Conservation (phyloP, 2,113 vertebrate genomes). For the Thamnophis sirtalis region DNA sequence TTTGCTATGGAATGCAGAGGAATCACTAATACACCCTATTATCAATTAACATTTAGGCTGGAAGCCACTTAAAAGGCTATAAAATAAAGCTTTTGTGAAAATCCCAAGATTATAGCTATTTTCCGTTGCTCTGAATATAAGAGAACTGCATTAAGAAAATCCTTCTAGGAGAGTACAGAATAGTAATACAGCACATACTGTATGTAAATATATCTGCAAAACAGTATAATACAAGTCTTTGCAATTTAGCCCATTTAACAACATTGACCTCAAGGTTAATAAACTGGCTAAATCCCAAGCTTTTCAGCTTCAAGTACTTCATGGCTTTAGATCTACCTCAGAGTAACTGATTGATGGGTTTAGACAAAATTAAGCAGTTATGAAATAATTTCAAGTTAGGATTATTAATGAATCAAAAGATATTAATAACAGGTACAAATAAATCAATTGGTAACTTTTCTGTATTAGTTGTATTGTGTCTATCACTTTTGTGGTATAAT, state of each 20-base stretch:
- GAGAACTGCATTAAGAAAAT: background rate
- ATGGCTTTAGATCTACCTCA: background rate
- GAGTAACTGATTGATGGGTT: background rate
- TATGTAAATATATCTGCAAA: background rate
- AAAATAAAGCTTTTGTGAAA: background rate
- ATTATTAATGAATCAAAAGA: background rate
- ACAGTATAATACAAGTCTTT: background rate
- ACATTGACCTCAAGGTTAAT: constrained; percentile 5
- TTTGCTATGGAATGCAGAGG: constrained; percentile 50
- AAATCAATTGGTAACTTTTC: background rate
- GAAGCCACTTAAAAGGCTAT: constrained; percentile 12
- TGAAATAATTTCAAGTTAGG: background rate
- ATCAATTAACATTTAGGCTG: constrained; percentile 36
- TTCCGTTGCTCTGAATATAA: background rate
- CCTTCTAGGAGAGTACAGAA: background rate
- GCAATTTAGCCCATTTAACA: constrained; percentile 8
- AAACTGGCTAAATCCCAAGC: constrained; percentile 8
- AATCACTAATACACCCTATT: constrained; percentile 41
- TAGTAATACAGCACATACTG: background rate
- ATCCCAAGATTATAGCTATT: background rate
- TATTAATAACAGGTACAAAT: background rate
- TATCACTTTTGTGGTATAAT: background rate
- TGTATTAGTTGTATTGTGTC: background rate
- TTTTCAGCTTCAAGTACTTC: constrained; percentile 3
- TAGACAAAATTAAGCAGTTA: background rate